Evolutionary conservation across 2,888 invertebrate species (phyloP), one percentile per base, ranked within the genome.

Genomic region (Athrips mouffetella): DNA sequence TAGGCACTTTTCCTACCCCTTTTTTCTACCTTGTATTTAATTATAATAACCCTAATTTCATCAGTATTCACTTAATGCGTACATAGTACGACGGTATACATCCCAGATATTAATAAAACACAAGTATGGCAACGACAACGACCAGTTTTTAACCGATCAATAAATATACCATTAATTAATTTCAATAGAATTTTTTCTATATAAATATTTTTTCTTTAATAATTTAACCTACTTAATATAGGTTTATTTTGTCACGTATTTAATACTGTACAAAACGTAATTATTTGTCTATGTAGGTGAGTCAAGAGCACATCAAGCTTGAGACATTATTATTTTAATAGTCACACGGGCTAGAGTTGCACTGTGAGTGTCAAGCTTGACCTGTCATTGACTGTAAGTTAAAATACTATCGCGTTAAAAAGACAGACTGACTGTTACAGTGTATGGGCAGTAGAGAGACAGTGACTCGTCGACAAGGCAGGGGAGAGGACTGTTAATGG

Each of bases 231-330:
- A 35, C 18, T 13, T 35, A 35, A 3, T 18, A 51, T 54, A 57
- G 52, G 47, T 49, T 51, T 46, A 44, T 50, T 49, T 48, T 47
- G 59, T 56, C 55, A 62, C 51, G 58, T 57, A 52, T 53, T 54
- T 74, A 77, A 74, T 76, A 77, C 76, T 76, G 77, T 76, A 76
- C 66, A 73, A 68, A 66, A 73, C 63, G 65, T 58, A 54, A 58
- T 47, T 60, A 59, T 63, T 59, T 60, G 60, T 64, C 55, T 55
- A 54, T 18, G 31, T 35, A 35, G 35, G 35, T 35, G 40, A 27
- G 45, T n/a, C n/a, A n/a, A n/a, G n/a, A n/a, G n/a, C n/a, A n/a
- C n/a, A n/a, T n/a, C n/a, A n/a, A n/a, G n/a, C n/a, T n/a, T n/a
- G n/a, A n/a, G n/a, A n/a, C n/a, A n/a, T n/a, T n/a, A n/a, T n/a